These are phyloP conservation scores for Phylloscopus trochiloides DNA, from an alignment of 2,113 vertebrate species.

Conservation along the genomic window DNA sequence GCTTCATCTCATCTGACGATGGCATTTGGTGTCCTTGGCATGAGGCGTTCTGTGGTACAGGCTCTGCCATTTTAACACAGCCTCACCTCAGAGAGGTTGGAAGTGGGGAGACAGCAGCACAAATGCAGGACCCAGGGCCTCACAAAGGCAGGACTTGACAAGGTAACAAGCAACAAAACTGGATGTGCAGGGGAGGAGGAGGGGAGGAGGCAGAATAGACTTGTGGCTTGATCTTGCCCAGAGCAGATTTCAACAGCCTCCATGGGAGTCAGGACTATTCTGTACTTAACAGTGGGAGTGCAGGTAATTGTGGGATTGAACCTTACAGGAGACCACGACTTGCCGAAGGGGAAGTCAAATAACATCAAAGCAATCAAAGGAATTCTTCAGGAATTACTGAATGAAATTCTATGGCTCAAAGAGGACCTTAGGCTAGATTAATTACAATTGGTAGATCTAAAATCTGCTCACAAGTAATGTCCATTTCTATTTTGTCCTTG, in stretches of 20 bases:
- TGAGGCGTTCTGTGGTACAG: background rate
- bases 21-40: background rate
- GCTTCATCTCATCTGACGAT: background rate
- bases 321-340: slow-evolving; percentile 1
- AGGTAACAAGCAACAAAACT: background rate
- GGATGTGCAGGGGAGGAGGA: background rate
- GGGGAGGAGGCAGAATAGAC: background rate
- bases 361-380: slow-evolving; percentile 52
- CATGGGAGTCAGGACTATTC: slow-evolving; percentile 13
- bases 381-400: slow-evolving; percentile 36
- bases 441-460: background rate
- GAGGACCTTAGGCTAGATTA: background rate
- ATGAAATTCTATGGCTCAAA: background rate
- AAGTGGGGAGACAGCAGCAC: background rate
- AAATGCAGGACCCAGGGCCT: background rate
- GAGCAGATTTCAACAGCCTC: slow-evolving; percentile 45
- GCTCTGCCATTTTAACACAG: background rate
- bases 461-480: background rate
- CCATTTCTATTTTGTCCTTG: background rate
- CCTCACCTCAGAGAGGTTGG: background rate
- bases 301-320: slow-evolving; percentile 47
- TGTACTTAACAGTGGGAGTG: background rate
- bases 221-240: background rate
- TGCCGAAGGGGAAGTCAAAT: slow-evolving; percentile 42
- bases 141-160: background rate